Conservation (phyloP, 1,140 invertebrate species). For the Cryptotermes secundus region DNA sequence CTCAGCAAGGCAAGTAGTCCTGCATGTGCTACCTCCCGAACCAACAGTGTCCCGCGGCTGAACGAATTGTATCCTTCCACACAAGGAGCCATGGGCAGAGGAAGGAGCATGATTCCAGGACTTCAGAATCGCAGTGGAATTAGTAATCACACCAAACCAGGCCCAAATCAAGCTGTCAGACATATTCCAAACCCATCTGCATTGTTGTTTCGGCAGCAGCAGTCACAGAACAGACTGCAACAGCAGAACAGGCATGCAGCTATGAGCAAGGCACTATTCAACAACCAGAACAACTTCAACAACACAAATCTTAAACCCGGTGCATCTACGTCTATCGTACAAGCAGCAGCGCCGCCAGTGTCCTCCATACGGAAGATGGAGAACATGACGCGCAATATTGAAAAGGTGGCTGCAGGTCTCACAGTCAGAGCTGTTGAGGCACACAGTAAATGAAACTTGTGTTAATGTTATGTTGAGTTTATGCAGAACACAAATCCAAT, state of each 20-base stretch:
- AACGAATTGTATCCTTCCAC: slow-evolving; percentile 29
- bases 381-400: slow-evolving; percentile 43
- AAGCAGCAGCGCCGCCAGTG: neutral
- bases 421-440: slow-evolving; percentile 40
- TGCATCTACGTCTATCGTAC: slow-evolving; percentile 24
- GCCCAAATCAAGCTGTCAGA: slow-evolving; percentile 45
- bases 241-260: slow-evolving; percentile 14
- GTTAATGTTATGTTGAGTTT: too few relatives aligned
- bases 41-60: slow-evolving; percentile 27
- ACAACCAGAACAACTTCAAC: neutral
- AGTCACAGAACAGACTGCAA: slow-evolving; percentile 30
- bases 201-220: slow-evolving; percentile 41
- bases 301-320: slow-evolving; percentile 23
- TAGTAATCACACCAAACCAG: slow-evolving; percentile 37
- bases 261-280: neutral
- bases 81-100: neutral
- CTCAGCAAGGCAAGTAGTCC: slow-evolving; percentile 23
- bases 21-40: neutral
- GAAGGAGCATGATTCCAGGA: neutral
- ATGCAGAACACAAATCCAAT: too few relatives aligned
- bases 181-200: slow-evolving; percentile 48
- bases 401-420: slow-evolving; percentile 43
- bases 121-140: neutral
- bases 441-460: neutral
- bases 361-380: slow-evolving; percentile 42